Conservation (phyloP, 37 sponge, comb jelly and placozoan genomes). For the Spongilla lacustris region DNA sequence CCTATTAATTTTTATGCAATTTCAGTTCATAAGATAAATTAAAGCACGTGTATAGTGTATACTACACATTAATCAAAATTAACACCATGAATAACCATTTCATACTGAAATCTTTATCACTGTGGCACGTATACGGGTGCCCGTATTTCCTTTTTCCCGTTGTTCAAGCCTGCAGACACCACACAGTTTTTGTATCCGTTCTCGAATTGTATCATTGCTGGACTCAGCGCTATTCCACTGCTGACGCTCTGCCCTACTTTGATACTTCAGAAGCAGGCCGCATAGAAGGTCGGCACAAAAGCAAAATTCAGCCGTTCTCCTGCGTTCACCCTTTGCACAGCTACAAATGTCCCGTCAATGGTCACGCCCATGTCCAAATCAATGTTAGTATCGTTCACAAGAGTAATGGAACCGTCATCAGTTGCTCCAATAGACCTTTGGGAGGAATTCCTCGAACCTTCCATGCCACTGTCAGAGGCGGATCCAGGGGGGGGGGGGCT, state of each 20-base stretch:
- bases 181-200: neutral
- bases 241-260: neutral
- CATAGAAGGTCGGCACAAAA: neutral
- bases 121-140: too few relatives aligned
- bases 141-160: neutral
- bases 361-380: neutral
- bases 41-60: too few relatives aligned
- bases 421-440: neutral
- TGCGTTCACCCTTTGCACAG: neutral
- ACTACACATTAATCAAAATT: too few relatives aligned
- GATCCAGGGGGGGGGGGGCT: too few relatives aligned
- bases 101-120: too few relatives aligned
- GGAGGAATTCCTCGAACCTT: neutral
- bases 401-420: too few relatives aligned
- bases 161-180: neutral
- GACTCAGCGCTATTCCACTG: neutral
- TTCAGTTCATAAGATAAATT: too few relatives aligned
- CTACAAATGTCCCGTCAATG: neutral
- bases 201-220: neutral
- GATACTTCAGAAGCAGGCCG: constrained; percentile 1
- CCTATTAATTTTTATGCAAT: too few relatives aligned
- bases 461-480: too few relatives aligned
- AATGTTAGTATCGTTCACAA: too few relatives aligned
- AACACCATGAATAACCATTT: too few relatives aligned
- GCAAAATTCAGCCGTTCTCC: neutral